Evolutionary conservation across 2,797 vertebrate species (phyloP).

Genomic region (Falco novaeseelandiae): DNA sequence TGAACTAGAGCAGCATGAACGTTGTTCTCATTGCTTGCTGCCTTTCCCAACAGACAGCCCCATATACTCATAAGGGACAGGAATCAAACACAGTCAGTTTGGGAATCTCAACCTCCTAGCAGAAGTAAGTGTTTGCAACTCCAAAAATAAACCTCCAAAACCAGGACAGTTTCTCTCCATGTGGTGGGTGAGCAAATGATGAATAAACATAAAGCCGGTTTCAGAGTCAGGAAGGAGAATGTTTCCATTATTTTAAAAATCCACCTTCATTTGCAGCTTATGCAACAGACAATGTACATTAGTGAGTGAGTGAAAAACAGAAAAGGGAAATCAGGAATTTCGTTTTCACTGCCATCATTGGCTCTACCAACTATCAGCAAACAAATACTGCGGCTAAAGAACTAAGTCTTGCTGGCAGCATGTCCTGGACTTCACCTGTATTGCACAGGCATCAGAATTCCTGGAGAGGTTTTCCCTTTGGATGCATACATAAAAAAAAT

Average conservation of each 20-base stretch:
- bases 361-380: not conserved
- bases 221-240: not conserved
- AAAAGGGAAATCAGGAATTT: not conserved
- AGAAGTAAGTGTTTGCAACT: not conserved
- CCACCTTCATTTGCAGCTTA: not conserved
- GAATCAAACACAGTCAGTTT: not conserved
- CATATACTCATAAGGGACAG: not conserved
- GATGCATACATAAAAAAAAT: fast-evolving
- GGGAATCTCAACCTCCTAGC: not conserved
- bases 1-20: not conserved
- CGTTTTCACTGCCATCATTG: not conserved
- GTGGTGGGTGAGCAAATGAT: fast-evolving
- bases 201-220: not conserved
- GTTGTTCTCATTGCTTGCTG: not conserved
- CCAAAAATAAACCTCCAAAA: not conserved
- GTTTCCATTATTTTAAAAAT: not conserved
- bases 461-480: not conserved
- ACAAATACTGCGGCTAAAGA: not conserved
- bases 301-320: not conserved
- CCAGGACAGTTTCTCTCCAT: fast-evolving
- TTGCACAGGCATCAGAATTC: not conserved
- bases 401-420: not conserved
- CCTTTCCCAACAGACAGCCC: not conserved
- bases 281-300: not conserved
- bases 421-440: fast-evolving